Base-by-base conservation (phyloP, 2,797 vertebrate species). In the Protonibea diacanthus region DNA sequence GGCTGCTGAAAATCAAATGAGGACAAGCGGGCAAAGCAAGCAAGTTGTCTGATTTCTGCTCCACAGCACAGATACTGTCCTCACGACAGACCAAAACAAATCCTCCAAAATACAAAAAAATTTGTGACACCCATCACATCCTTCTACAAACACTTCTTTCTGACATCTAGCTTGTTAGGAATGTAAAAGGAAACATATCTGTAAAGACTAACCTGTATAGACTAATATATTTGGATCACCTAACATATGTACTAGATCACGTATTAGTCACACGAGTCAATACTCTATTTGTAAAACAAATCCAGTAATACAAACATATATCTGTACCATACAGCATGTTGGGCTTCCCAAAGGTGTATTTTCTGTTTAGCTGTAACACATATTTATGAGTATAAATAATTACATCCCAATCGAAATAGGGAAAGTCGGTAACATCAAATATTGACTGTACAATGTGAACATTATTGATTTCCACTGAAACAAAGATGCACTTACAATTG, bases 141-240 rank as follows among this genome's bases (percentile, higher is more conserved):
- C 49, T 60, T 76, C 76, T 47, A n/a, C 65, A 55, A 27, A 71
- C 59, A 59, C 38, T 42, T 38, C 49, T 60, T 5, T 69, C 60
- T 78, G 44, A 74, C 51, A 48, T 67, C 59, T 82, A 78, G 83
- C 52, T 38, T 67, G 47, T 58, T 69, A 88, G 77, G 13, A 67
- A 72, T 72, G 48, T 64, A 74, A 82, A 82, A 74, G 67, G 72
- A 83, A 66, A 52, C 71, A 80, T 73, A 88, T 85, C 79, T 86
- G 84, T 91, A 88, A 88, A 90, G 72, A 92, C 89, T 92, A 93
- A 92, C 88, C 84, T 83, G 81, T 90, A 93, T 90, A 91, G 87
- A 92, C 88, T 92, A 94, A 94, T 94, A 93, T 95, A 94, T 94
- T 94, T 92, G 88, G 82, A 89, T 81, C 85, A 90, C 80, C 80